Percentiles rank a stretch among this genome's conserved stretches.
phyloP scores from a whole-genome alignment of 2,797 vertebrate genomes.

The Melanotaenia pygmaea region DNA sequence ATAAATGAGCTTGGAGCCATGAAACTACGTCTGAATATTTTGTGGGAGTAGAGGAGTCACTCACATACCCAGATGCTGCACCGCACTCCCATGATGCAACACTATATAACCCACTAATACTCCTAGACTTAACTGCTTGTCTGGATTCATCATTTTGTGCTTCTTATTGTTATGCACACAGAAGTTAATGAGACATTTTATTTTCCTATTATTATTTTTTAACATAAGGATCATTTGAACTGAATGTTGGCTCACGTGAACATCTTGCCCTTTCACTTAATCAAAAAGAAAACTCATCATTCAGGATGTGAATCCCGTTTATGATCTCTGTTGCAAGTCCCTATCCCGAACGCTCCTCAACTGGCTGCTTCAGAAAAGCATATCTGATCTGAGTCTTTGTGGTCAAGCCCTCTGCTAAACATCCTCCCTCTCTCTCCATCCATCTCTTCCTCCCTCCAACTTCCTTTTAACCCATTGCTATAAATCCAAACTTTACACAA shows the following conservation, averaged over 20 bases:
- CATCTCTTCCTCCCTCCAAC: neutral
- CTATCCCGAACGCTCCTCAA: neutral
- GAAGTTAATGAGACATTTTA: constrained; percentile 42
- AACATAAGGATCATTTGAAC: constrained; percentile 4
- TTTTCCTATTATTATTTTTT: constrained; percentile 8
- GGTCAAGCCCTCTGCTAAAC: constrained; percentile 28
- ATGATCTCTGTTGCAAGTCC: neutral
- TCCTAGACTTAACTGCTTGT: constrained; percentile 26
- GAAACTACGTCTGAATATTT: constrained; percentile 58
- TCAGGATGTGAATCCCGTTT: neutral
- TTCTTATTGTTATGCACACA: neutral
- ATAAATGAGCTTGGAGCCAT: constrained; percentile 61
- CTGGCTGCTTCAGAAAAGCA: constrained; percentile 24
- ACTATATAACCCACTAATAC: constrained; percentile 41
- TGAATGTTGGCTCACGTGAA: neutral
- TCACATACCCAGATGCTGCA: constrained; percentile 28
- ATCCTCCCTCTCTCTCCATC: neutral
- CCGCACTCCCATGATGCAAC: constrained; percentile 57
- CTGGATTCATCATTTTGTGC: constrained; percentile 49
- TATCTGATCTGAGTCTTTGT: constrained; percentile 48
- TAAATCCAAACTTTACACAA: constrained; percentile 40
- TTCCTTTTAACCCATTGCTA: neutral
- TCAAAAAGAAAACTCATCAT: neutral
- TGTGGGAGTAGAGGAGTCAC: constrained; percentile 34
- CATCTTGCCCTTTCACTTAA: neutral